Percentiles rank a stretch among this genome's conserved stretches.
Evolutionary conservation across 1,140 invertebrate genomes (phyloP).

Genomic region (Drosophila pruinosa): DNA sequence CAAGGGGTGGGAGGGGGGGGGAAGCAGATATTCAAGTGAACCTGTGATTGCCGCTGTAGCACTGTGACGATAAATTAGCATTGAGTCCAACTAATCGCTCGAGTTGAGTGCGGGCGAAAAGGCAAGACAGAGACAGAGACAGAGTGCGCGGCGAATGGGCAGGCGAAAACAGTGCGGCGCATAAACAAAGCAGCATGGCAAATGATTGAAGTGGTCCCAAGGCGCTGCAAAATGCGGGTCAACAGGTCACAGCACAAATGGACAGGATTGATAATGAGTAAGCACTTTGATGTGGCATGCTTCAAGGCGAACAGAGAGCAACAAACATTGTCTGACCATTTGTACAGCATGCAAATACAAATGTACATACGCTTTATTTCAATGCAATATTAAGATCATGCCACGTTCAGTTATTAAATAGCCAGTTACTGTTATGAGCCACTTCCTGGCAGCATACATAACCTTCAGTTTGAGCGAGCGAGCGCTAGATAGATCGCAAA

Average conservation of each 20-base stretch:
- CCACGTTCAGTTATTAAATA: conserved; percentile 7
- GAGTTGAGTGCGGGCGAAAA: background rate
- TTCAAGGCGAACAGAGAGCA: conserved; percentile 32
- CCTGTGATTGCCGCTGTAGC: conserved; percentile 53
- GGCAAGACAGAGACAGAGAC: conserved; percentile 3
- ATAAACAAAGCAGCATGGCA: conserved; percentile 45
- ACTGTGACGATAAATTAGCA: conserved; percentile 72
- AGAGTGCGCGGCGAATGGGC: background rate
- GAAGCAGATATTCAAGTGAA: conserved; percentile 30
- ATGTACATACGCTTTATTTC: background rate
- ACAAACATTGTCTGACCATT: too few relatives aligned
- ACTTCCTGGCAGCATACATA: conserved; percentile 49
- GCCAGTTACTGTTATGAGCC: conserved; percentile 37
- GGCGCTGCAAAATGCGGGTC: conserved; percentile 57
- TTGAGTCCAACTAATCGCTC: conserved; percentile 42
- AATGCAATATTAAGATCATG: conserved; percentile 2
- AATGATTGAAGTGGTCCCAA: conserved; percentile 7
- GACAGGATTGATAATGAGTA: conserved; percentile 14
- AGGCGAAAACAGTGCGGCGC: background rate
- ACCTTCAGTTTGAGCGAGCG: conserved; percentile 24
- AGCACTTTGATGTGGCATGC: conserved; percentile 17
- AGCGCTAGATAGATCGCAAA: conserved; percentile 12
- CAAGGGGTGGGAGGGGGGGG: background rate
- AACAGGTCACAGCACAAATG: conserved; percentile 44
- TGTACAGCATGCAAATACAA: background rate